Evolutionary conservation across 2,113 vertebrate genomes (phyloP), one percentile per base, ranked within the genome.

Genomic region (Percina caprodes): DNA sequence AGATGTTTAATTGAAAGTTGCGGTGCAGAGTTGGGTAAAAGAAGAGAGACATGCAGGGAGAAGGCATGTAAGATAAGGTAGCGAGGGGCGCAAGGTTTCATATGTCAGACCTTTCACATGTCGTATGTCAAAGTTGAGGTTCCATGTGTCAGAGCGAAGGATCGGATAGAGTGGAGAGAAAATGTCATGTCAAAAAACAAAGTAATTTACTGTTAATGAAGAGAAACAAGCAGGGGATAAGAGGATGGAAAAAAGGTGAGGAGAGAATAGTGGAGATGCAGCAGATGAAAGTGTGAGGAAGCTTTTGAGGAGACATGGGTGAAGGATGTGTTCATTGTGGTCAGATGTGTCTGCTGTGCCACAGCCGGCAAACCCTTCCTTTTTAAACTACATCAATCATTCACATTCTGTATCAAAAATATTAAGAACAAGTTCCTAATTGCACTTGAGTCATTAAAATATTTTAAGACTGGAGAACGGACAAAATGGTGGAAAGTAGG

Each of bases 171-270:
- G 55, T 60, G 51, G 58, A 70, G 69, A 65, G 59, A 62, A 84
- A 84, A 90, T 86, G 82, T 85, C 86, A 83, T 58, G 77, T 84
- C 79, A 73, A 73, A 82, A 82, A 84, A 66, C 65, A 67, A 68
- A 9, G 2, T 73, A 63, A 77, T 86, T 70, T 61, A 62, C 55
- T 65, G 58, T 66, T 77, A 80, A 82, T 85, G 65, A 78, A 79
- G 56, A 69, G 52, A 55, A n/a, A 52, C 35, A 74, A 67, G 23
- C 7, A 33, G 26, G 42, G 58, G 35, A 35, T n/a, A 46, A 0
- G 16, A 35, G n/a, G 65, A 45, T 52, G 13, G 26, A 21, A 18
- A 18, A 51, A 23, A 45, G 16, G 7, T 14, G 54, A 42, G 19
- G 26, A 48, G n/a, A 75, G 26, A 60, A 58, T 48, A 21, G 59